Conservation (phyloP, 2,797 vertebrate genomes). For the Cryptoprocta ferox region DNA sequence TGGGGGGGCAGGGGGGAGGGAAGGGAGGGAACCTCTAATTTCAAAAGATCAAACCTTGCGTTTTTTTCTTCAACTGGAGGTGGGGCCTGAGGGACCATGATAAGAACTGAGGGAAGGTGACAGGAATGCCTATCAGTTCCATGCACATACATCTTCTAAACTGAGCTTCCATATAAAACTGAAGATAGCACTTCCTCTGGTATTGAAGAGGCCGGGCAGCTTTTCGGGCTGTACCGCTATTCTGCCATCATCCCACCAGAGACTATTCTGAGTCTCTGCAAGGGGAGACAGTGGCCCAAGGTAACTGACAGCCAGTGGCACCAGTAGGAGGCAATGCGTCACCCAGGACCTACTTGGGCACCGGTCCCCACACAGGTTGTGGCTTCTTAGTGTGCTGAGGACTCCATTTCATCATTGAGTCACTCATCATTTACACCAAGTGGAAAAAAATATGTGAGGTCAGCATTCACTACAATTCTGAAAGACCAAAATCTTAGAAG, state of each 20-base stretch:
- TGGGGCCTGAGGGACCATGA: not conserved
- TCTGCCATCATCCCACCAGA: not conserved
- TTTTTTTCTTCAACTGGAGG: not conserved
- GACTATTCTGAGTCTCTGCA: not conserved
- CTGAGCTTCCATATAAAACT: not conserved
- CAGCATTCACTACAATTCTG: not conserved
- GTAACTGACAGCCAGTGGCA: not conserved
- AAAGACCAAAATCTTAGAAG: not conserved
- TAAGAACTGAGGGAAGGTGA: not conserved
- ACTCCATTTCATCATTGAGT: not conserved
- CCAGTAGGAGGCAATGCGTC: accelerated
- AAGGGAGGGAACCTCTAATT: not conserved
- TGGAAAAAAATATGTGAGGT: not conserved
- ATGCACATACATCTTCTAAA: not conserved
- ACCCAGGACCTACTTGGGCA: too few relatives aligned
- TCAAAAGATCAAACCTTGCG: not conserved
- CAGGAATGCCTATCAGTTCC: too few relatives aligned
- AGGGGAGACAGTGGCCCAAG: not conserved
- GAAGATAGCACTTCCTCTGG: not conserved
- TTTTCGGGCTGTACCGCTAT: not conserved
- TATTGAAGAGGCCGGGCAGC: not conserved
- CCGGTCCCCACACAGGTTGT: accelerated
- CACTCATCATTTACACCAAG: not conserved
- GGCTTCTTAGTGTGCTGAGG: not conserved
- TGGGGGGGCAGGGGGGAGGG: not conserved